Conservation (phyloP, 35 echinoderm and acorn worm species). For the Antedon bifida region DNA sequence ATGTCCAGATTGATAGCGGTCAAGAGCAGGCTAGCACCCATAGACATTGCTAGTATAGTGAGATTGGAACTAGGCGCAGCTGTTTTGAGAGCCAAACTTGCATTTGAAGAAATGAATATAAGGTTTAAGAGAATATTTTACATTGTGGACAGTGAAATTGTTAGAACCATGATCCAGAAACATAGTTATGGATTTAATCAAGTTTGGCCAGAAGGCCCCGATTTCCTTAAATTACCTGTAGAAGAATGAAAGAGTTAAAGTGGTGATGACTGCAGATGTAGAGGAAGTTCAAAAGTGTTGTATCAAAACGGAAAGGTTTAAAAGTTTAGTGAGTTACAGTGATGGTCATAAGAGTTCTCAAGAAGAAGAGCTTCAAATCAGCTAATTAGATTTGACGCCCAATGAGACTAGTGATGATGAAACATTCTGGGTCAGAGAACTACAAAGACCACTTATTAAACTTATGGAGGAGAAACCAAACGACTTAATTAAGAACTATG, state of each 20-base stretch:
- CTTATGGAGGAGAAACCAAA: no score
- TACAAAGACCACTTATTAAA: no score
- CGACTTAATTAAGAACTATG: slow-evolving; percentile 12
- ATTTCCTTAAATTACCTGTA: slow-evolving; percentile 13
- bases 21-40: slow-evolving; percentile 38
- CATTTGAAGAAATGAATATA: slow-evolving; percentile 15
- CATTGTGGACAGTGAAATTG: slow-evolving; percentile 46
- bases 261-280: not conserved
- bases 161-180: slow-evolving; percentile 42
- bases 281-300: not conserved
- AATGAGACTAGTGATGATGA: not conserved
- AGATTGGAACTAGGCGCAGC: slow-evolving; percentile 40
- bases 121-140: slow-evolving; percentile 7
- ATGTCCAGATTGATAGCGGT: slow-evolving; percentile 8
- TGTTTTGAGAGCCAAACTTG: slow-evolving; percentile 14
- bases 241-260: slow-evolving; percentile 1
- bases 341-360: not conserved
- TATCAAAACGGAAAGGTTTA: not conserved
- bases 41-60: slow-evolving; percentile 25
- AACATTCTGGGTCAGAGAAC: no score
- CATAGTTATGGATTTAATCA: slow-evolving; percentile 48
- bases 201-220: not conserved
- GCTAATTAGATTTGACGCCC: not conserved
- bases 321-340: not conserved
- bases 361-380: not conserved